These are phyloP conservation scores for Leucoraja erinaceus DNA, from an alignment of 2,113 vertebrate species.

Conservation along the genomic window DNA sequence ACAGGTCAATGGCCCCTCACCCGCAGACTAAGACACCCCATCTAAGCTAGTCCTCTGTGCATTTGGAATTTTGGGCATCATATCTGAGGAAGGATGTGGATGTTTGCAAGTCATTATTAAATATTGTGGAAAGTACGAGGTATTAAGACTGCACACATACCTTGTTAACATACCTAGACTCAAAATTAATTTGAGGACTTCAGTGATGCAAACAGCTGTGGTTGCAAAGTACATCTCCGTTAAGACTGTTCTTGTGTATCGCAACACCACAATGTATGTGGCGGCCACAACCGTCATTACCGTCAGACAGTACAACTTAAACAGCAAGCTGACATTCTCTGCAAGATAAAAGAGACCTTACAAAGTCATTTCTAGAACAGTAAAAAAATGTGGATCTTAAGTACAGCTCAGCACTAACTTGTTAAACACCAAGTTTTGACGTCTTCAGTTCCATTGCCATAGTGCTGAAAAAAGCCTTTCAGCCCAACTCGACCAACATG, in stretches of 20 bases:
- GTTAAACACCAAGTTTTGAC: not conserved
- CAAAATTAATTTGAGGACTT: slow-evolving; percentile 82
- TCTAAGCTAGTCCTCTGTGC: too few species aligned
- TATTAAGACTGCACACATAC: slow-evolving; percentile 60
- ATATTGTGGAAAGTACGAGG: not conserved
- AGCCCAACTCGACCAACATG: too few species aligned
- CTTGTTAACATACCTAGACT: slow-evolving; percentile 81
- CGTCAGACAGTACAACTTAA: slow-evolving; percentile 87
- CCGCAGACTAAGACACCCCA: too few species aligned
- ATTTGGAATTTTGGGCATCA: too few species aligned
- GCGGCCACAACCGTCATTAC: slow-evolving; percentile 96
- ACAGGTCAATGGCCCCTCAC: too few species aligned
- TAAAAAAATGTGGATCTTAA: not conserved
- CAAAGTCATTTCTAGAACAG: too few species aligned
- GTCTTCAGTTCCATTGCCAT: not conserved
- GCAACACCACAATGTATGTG: slow-evolving; percentile 71
- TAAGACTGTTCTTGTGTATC: slow-evolving; percentile 77
- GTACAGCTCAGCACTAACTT: not conserved
- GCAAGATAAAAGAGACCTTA: slow-evolving; percentile 41
- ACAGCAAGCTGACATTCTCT: slow-evolving; percentile 79
- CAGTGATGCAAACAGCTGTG: slow-evolving; percentile 81
- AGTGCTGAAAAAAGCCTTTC: too few species aligned
- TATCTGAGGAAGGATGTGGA: too few species aligned
- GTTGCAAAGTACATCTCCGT: slow-evolving; percentile 82
- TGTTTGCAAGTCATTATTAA: not conserved